Evolutionary conservation across 2,113 vertebrate genomes (phyloP).

Genomic region (Gallinago undulata): DNA sequence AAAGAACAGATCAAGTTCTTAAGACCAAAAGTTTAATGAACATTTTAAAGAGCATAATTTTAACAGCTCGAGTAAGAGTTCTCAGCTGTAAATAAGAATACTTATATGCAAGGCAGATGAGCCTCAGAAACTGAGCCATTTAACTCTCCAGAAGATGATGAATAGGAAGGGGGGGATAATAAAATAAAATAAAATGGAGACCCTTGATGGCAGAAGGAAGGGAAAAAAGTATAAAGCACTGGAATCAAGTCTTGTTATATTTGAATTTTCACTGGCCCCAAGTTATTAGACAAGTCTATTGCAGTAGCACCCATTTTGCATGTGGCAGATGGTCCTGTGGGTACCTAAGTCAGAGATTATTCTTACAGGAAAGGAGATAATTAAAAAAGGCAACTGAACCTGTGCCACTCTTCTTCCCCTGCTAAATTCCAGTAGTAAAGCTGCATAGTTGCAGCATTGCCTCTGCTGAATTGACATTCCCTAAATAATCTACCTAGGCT

Average conservation of each 20-base stretch:
- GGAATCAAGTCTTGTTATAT: neutral
- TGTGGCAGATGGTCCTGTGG: neutral
- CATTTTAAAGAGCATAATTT: neutral
- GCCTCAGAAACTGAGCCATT: neutral
- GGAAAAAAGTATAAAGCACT: neutral
- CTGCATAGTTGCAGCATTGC: neutral
- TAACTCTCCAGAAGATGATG: neutral
- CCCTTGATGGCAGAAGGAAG: neutral
- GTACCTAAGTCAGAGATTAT: neutral
- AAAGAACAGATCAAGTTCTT: slow-evolving; percentile 1
- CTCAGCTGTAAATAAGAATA: neutral
- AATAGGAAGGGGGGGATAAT: neutral
- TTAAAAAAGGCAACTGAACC: neutral
- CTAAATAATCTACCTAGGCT: neutral
- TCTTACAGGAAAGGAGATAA: neutral
- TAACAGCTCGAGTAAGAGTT: neutral
- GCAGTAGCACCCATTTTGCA: neutral
- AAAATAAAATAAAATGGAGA: neutral
- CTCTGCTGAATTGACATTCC: neutral
- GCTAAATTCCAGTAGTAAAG: neutral
- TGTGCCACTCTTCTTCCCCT: neutral
- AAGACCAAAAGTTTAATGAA: neutral
- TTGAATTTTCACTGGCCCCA: neutral
- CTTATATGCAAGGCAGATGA: neutral
- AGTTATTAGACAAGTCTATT: neutral